These are phyloP conservation scores for Antheraea pernyi DNA, from an alignment of 1,140 invertebrate genomes.

Conservation along the genomic window DNA sequence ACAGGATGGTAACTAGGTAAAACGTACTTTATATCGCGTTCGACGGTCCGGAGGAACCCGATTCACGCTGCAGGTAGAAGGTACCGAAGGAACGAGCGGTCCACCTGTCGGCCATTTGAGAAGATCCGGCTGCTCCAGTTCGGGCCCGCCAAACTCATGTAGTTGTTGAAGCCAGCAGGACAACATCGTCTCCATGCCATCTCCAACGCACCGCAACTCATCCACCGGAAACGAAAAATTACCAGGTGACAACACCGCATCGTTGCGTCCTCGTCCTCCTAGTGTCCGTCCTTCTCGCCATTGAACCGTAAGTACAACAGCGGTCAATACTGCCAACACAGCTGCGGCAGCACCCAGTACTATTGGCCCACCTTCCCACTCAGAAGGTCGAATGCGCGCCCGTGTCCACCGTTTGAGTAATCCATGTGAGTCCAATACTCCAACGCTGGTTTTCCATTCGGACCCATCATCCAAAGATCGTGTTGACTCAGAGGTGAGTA, in stretches of 20 bases:
- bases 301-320: constrained; percentile 15
- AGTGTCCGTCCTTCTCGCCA: constrained; percentile 18
- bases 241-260: constrained; percentile 33
- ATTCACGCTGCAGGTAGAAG: constrained; percentile 82
- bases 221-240: constrained; percentile 59
- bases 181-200: constrained; percentile 90
- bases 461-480: constrained; percentile 26
- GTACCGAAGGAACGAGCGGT: constrained; percentile 79
- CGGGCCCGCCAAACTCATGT: constrained; percentile 88
- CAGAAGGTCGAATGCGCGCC: background rate
- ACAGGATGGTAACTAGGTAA: background rate
- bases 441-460: constrained; percentile 35
- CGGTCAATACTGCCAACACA: background rate
- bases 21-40: constrained; percentile 88
- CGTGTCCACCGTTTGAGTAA: constrained; percentile 21
- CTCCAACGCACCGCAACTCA: constrained; percentile 81
- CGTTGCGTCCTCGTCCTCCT: constrained; percentile 15
- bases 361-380: constrained; percentile 2
- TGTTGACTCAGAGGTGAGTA: constrained; percentile 24
- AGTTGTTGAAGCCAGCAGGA: constrained; percentile 90
- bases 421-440: constrained; percentile 19
- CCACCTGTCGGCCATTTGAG: constrained; percentile 82
- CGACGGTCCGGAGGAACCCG: constrained; percentile 84
- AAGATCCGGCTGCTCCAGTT: constrained; percentile 90
- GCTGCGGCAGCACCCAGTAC: constrained; percentile 18